Evolutionary conservation across 2,888 invertebrate species (phyloP).

Genomic region (Temnothorax unifasciatus): DNA sequence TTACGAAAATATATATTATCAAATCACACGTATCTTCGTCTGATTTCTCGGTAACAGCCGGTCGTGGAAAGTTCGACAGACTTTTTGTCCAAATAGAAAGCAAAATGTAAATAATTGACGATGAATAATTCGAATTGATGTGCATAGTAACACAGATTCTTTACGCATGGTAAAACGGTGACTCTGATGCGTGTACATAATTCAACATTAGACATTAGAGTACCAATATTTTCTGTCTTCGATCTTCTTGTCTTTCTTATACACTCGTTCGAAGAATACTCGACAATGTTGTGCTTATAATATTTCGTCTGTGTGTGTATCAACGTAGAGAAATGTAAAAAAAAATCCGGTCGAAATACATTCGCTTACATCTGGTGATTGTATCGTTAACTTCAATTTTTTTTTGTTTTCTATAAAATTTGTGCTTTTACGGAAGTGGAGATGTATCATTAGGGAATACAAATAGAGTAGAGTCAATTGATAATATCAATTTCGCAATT

Average conservation of each 20-base stretch:
- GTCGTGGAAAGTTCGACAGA: slow-evolving; percentile 32
- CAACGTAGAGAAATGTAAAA: slow-evolving; percentile 49
- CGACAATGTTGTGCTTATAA: slow-evolving; percentile 62
- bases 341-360: slow-evolving; percentile 58
- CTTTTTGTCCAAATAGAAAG: slow-evolving; percentile 53
- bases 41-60: slow-evolving; percentile 61
- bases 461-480: slow-evolving; percentile 70
- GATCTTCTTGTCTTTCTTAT: slow-evolving; percentile 38
- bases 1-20: slow-evolving; percentile 41
- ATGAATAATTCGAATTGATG: slow-evolving; percentile 69
- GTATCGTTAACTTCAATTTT: slow-evolving; percentile 49
- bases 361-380: slow-evolving; percentile 43
- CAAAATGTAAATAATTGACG: slow-evolving; percentile 73
- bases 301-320: slow-evolving; percentile 47
- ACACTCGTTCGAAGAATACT: slow-evolving; percentile 58
- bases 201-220: slow-evolving; percentile 48
- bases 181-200: slow-evolving; percentile 57
- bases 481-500: slow-evolving; percentile 59
- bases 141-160: slow-evolving; percentile 63
- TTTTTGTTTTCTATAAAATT: slow-evolving; percentile 72
- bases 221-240: slow-evolving; percentile 41
- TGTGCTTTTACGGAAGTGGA: slow-evolving; percentile 77
- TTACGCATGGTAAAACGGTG: slow-evolving; percentile 62
- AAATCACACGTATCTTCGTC: slow-evolving; percentile 43
- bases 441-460: slow-evolving; percentile 71